These are phyloP conservation scores for Unio delphinus DNA, from an alignment of 2,888 invertebrate species.

Conservation along the genomic window DNA sequence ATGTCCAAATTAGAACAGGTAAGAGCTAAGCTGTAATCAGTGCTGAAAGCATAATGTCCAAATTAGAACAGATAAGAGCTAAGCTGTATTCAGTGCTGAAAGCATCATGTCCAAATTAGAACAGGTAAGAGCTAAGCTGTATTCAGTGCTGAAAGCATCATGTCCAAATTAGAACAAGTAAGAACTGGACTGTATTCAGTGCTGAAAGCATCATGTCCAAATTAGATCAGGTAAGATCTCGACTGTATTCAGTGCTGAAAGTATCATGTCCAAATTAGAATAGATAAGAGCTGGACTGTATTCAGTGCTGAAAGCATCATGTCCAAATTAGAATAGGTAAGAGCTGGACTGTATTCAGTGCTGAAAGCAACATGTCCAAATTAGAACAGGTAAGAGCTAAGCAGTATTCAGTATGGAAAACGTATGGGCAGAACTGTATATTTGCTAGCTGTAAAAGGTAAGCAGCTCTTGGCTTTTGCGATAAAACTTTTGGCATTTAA, in stretches of 20 bases:
- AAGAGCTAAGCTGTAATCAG: slow-evolving; percentile 2
- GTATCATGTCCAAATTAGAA: too few relatives aligned
- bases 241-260: not conserved
- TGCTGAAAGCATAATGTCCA: too few relatives aligned
- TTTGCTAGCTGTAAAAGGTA: too few relatives aligned
- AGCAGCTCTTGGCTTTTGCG: too few relatives aligned
- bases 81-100: slow-evolving; percentile 76
- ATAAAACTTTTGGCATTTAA: too few relatives aligned
- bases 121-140: slow-evolving; percentile 65
- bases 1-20: slow-evolving; percentile 75
- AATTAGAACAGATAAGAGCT: slow-evolving; percentile 65
- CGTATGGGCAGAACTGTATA: not conserved
- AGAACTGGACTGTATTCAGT: slow-evolving; percentile 76
- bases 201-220: slow-evolving; percentile 75
- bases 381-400: slow-evolving; percentile 72
- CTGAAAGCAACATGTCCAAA: slow-evolving; percentile 74
- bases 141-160: not conserved
- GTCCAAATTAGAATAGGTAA: slow-evolving; percentile 74
- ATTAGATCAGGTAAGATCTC: slow-evolving; percentile 72
- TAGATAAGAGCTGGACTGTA: slow-evolving; percentile 74
- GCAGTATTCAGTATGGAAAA: not conserved
- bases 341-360: not conserved
- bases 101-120: slow-evolving; percentile 75
- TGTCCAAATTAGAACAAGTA: too few relatives aligned
- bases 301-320: slow-evolving; percentile 75